phyloP scores from a whole-genome alignment of 2,113 vertebrate genomes.

The Hiodon alosoides region DNA sequence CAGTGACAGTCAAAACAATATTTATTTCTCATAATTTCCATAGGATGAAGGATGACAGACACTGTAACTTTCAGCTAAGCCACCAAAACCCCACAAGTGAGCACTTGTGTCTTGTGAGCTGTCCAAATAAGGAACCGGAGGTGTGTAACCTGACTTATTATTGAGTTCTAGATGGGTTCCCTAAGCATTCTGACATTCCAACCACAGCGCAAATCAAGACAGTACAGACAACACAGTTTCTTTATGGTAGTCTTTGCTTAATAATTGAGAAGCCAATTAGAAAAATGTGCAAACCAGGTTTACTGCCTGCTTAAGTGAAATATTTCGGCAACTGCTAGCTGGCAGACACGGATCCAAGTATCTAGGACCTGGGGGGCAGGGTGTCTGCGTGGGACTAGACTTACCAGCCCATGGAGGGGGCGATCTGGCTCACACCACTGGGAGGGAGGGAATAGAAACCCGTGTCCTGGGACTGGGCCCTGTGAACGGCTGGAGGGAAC shows the following conservation, averaged over 20 bases:
- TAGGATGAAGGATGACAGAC: too few relatives aligned
- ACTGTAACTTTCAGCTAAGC: too few relatives aligned
- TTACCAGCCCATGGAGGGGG: constrained; percentile 94
- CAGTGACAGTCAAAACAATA: too few relatives aligned
- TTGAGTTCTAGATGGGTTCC: neutral
- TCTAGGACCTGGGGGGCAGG: neutral
- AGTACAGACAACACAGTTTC: neutral
- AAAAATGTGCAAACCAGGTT: neutral
- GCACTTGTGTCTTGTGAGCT: too few relatives aligned
- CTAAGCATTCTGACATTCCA: neutral
- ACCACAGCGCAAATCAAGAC: neutral
- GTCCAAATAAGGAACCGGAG: too few relatives aligned
- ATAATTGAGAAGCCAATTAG: neutral
- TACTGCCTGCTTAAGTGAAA: neutral
- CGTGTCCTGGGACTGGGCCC: constrained; percentile 85
- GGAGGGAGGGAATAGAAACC: constrained; percentile 89
- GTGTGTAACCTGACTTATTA: neutral
- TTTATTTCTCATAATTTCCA: too few relatives aligned
- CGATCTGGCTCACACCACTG: constrained; percentile 85
- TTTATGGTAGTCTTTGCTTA: neutral
- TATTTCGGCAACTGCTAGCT: too few relatives aligned
- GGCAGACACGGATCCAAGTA: too few relatives aligned
- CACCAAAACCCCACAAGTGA: too few relatives aligned
- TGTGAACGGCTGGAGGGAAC: constrained; percentile 73
- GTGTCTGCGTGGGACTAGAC: constrained; percentile 41